phyloP scores from a whole-genome alignment of 2,888 invertebrate species.

The Steinernema scapterisci region DNA sequence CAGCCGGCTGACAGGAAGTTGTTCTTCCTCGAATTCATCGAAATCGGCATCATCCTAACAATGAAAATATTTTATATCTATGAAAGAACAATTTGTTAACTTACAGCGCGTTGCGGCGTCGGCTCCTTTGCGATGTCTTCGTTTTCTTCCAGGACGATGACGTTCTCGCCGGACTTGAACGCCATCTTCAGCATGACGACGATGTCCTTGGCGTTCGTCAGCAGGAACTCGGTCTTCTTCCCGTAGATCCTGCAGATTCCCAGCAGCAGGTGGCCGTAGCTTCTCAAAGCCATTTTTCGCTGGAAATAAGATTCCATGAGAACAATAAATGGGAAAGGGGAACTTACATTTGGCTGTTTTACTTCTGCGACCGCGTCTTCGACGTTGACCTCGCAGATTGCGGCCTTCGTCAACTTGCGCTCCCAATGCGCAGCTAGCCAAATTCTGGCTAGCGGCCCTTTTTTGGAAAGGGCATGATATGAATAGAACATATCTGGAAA shows the following conservation, averaged over 20 bases:
- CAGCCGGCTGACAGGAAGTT: background rate
- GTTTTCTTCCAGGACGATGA: background rate
- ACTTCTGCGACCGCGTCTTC: slow-evolving; percentile 98
- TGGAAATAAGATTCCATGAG: no score
- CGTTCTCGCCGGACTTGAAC: slow-evolving; percentile 73
- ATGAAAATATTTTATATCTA: no score
- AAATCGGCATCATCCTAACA: background rate
- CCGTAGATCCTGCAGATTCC: slow-evolving; percentile 99
- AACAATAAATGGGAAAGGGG: no score
- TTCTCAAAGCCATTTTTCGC: slow-evolving; percentile 95
- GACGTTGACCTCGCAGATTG: slow-evolving; percentile 98
- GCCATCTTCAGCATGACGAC: slow-evolving; percentile 99
- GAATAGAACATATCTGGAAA: slow-evolving; percentile 99
- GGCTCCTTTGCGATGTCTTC: background rate
- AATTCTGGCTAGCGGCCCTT: slow-evolving; percentile 97
- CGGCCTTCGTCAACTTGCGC: slow-evolving; percentile 96
- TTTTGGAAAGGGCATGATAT: slow-evolving; percentile 98
- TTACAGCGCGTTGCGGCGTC: background rate
- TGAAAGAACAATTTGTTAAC: background rate
- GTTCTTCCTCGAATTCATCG: background rate
- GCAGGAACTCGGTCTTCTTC: slow-evolving; percentile 92
- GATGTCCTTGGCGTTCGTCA: slow-evolving; percentile 98
- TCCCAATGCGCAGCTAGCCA: slow-evolving; percentile 99
- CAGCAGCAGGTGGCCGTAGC: slow-evolving; percentile 94
- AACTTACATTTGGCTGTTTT: slow-evolving; percentile 85